These are phyloP conservation scores for Nomia melanderi DNA, from an alignment of 1,140 invertebrate species.

Conservation along the genomic window DNA sequence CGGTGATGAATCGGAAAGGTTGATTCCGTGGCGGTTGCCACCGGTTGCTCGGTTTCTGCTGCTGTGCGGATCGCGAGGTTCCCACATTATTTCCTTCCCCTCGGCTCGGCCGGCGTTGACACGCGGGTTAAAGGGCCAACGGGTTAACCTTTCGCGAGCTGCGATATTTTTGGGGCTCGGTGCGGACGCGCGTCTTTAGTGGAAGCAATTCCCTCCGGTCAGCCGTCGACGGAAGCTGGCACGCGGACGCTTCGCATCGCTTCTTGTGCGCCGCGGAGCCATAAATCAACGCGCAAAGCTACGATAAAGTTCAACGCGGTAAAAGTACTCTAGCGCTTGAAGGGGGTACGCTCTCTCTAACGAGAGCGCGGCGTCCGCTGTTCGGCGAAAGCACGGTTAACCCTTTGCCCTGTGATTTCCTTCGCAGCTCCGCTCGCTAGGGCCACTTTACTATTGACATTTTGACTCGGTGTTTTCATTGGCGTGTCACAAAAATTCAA, in stretches of 20 bases:
- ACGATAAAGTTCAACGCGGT: background rate
- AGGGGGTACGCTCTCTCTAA: background rate
- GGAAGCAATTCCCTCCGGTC: background rate
- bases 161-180: background rate
- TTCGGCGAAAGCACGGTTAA: background rate
- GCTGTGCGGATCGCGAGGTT: background rate
- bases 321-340: constrained; percentile 13
- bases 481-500: too few species aligned
- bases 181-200: too few species aligned
- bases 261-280: background rate
- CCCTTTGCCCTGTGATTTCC: too few species aligned
- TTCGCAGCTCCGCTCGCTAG: too few species aligned
- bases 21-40: constrained; percentile 18
- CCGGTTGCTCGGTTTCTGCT: background rate
- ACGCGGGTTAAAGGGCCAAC: background rate
- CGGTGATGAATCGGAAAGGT: constrained; percentile 30
- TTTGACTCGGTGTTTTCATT: too few species aligned
- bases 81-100: constrained; percentile 16
- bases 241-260: background rate
- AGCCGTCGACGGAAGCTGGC: background rate
- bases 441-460: too few species aligned
- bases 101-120: background rate
- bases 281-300: background rate
- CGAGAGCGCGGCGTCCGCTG: background rate
- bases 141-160: background rate